phyloP scores from a whole-genome alignment of 2,888 invertebrate genomes.

The Teleiodes luculella region DNA sequence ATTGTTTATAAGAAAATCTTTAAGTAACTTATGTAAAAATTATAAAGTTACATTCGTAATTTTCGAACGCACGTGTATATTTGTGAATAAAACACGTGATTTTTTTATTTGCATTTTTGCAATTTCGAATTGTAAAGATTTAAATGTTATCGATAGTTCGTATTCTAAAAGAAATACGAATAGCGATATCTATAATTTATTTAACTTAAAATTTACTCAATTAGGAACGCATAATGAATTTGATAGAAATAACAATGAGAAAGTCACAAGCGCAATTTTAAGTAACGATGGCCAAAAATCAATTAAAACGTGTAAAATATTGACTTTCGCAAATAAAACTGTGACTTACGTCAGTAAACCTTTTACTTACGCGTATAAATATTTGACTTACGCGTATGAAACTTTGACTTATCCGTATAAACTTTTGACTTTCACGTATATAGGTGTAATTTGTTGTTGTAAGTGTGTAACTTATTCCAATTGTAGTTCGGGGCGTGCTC shows the following conservation, averaged over 20 bases:
- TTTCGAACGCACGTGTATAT: neutral
- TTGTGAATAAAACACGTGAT: neutral
- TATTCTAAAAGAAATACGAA: neutral
- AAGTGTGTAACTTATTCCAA: neutral
- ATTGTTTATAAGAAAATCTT: neutral
- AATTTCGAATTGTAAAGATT: neutral
- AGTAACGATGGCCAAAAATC: neutral
- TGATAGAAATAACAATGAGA: neutral
- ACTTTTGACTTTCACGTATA: conserved; percentile 12
- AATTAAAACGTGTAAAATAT: neutral
- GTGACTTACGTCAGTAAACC: neutral
- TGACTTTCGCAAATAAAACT: neutral
- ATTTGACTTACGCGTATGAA: neutral
- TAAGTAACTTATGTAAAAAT: conserved; percentile 4
- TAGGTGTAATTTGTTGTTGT: conserved; percentile 3
- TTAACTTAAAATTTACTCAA: neutral
- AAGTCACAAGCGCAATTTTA: neutral
- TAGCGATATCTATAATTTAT: neutral
- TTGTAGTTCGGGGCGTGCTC: conserved; percentile 9
- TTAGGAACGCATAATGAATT: neutral
- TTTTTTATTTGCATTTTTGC: neutral
- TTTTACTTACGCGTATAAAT: neutral
- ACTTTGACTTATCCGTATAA: neutral
- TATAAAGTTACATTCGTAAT: neutral
- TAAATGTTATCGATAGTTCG: neutral